A percentile compares a stretch with the other conserved stretches of the same genome.
These are phyloP conservation scores for Caerostris extrusa DNA, from an alignment of 1,140 invertebrate genomes.

Conservation along the genomic window DNA sequence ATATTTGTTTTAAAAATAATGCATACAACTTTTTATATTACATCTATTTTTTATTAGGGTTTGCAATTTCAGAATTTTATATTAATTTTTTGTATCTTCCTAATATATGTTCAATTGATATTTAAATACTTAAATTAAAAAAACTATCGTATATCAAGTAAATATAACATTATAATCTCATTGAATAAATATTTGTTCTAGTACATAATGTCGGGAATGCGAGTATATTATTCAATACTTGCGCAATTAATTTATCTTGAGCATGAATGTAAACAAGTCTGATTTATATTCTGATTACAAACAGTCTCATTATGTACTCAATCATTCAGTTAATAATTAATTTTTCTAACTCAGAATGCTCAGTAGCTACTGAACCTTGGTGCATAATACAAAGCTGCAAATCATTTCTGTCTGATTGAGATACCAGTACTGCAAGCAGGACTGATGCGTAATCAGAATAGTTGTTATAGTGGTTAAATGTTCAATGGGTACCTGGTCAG, in stretches of 20 bases:
- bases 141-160: no score
- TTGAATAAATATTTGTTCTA: neutral
- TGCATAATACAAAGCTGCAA: neutral
- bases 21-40: no score
- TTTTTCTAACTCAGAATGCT: neutral
- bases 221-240: neutral
- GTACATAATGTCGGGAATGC: neutral
- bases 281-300: conserved; percentile 16
- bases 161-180: neutral
- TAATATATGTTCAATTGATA: no score
- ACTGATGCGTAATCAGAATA: neutral
- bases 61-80: no score
- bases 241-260: conserved; percentile 17
- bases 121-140: no score
- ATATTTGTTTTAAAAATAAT: no score
- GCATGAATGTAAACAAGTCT: neutral
- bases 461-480: neutral
- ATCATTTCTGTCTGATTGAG: conserved; percentile 25
- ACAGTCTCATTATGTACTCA: conserved; percentile 27
- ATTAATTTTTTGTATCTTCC: no score
- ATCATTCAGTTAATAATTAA: conserved; percentile 29
- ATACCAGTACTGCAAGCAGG: neutral
- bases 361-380: neutral
- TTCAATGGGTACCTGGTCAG: neutral
- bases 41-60: no score